Percentiles rank a stretch among this genome's conserved stretches.
Conservation (phyloP, 2,888 invertebrate species). For the Agrochola lota region DNA sequence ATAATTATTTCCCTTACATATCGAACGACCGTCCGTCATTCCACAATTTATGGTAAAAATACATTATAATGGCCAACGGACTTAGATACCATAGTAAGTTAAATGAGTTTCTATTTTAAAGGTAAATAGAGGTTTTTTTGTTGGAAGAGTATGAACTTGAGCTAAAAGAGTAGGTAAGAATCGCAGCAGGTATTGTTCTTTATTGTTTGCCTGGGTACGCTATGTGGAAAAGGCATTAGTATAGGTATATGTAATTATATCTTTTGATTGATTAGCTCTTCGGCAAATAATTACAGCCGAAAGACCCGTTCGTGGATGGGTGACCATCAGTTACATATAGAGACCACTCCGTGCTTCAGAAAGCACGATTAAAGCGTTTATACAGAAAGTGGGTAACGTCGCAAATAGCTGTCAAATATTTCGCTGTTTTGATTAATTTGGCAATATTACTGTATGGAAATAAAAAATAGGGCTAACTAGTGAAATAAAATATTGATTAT, state of each 20-base stretch:
- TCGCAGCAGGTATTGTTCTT: background rate
- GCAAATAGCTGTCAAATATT: no score
- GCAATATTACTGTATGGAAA: no score
- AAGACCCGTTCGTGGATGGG: background rate
- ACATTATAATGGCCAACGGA: slow-evolving; percentile 36
- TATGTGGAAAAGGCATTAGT: background rate
- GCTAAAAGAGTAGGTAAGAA: background rate
- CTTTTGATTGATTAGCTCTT: no score
- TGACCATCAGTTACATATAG: background rate
- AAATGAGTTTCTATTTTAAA: slow-evolving; percentile 17
- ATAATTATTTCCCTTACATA: slow-evolving; percentile 43
- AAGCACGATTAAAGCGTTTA: no score
- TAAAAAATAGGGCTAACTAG: no score
- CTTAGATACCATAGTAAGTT: slow-evolving; percentile 25
- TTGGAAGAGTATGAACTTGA: background rate
- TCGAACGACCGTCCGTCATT: slow-evolving; percentile 36
- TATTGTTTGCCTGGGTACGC: background rate
- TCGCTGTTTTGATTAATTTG: no score
- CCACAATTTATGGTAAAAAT: slow-evolving; percentile 38
- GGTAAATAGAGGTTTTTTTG: background rate
- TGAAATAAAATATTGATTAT: no score
- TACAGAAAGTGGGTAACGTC: no score
- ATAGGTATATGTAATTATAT: background rate
- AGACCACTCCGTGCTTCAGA: background rate
- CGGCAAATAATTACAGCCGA: no score